A percentile compares a stretch with the other conserved stretches of the same genome.
Evolutionary conservation across 2,797 vertebrate genomes (phyloP).

Genomic region (Amazona ochrocephala): DNA sequence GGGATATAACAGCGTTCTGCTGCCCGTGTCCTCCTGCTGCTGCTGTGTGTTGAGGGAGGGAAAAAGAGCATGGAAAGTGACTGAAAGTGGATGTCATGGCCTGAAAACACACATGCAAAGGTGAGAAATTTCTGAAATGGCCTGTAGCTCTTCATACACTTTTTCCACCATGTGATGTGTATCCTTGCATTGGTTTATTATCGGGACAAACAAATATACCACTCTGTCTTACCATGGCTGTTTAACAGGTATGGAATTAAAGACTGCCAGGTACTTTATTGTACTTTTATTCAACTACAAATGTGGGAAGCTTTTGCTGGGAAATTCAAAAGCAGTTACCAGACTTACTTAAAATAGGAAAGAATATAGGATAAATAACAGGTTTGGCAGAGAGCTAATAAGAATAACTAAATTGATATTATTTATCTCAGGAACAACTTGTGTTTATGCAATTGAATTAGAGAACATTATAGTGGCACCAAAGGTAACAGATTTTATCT

Average conservation of each 20-base stretch:
- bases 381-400: neutral
- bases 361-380: neutral
- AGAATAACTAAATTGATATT: neutral
- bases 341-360: neutral
- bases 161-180: neutral
- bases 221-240: neutral
- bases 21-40: neutral
- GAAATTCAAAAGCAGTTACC: neutral
- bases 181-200: neutral
- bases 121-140: neutral
- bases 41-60: neutral
- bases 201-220: neutral
- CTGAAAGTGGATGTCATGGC: neutral
- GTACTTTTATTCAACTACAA: neutral
- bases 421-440: neutral
- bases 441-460: neutral
- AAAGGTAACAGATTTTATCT: neutral
- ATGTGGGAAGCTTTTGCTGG: neutral
- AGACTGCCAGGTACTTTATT: neutral
- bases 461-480: neutral
- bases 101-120: neutral
- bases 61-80: neutral
- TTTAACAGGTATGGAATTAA: neutral
- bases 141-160: neutral
- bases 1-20: accelerated